A percentile compares a stretch with the other conserved stretches of the same genome.
Evolutionary conservation across 2,888 invertebrate genomes (phyloP).

Genomic region (Hypselothyrea guttata): DNA sequence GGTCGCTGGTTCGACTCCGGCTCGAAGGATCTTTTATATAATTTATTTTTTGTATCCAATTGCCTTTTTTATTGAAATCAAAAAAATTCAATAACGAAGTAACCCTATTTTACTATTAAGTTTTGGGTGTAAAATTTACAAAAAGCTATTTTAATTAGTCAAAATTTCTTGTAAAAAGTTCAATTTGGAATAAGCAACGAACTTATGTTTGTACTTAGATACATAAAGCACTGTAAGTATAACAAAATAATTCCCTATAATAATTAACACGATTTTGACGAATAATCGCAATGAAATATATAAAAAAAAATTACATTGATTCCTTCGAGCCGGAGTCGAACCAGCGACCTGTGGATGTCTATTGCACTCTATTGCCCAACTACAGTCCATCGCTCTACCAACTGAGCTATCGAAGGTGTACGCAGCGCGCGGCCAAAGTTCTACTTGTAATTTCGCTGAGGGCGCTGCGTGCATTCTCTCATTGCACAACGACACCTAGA

Average conservation of each 20-base stretch:
- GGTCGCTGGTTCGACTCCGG: slow-evolving; percentile 75
- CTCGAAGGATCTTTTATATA: slow-evolving; percentile 48
- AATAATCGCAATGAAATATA: too few species aligned
- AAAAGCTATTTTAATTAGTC: too few species aligned
- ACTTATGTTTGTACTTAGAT: too few species aligned
- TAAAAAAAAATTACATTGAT: slow-evolving; percentile 13
- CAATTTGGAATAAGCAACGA: too few species aligned
- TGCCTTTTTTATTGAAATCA: too few species aligned
- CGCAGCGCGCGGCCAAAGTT: slow-evolving; percentile 22
- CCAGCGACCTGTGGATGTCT: slow-evolving; percentile 76
- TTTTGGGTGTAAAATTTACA: too few species aligned
- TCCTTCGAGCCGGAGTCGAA: slow-evolving; percentile 76
- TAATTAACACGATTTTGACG: too few species aligned
- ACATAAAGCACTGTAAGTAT: too few species aligned
- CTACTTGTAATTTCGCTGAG: background rate
- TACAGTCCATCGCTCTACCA: slow-evolving; percentile 76
- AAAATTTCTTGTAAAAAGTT: too few species aligned
- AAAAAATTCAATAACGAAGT: too few species aligned
- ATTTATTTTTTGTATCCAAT: background rate
- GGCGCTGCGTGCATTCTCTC: background rate
- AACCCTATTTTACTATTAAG: too few species aligned
- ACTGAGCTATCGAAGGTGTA: slow-evolving; percentile 74
- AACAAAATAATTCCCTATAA: background rate
- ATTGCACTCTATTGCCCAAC: slow-evolving; percentile 20
- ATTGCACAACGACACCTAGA: too few species aligned